Percentiles rank a stretch among this genome's conserved stretches.
These are phyloP conservation scores for Coregonus clupeaformis DNA, from an alignment of 2,113 vertebrate genomes.

Conservation along the genomic window DNA sequence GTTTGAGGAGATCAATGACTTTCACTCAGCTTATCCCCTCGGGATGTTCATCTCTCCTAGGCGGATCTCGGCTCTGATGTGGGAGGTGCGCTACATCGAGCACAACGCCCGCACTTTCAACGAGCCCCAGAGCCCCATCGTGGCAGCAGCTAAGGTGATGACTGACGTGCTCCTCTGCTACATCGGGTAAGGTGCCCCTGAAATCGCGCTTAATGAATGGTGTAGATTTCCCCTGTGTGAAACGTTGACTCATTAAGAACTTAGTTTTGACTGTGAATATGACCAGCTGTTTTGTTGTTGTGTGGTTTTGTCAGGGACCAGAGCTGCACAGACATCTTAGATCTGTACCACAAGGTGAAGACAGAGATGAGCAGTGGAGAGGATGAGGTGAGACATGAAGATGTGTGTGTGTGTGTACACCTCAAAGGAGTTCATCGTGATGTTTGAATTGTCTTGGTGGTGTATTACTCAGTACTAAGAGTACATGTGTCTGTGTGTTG, in stretches of 20 bases:
- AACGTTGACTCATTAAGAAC: not conserved
- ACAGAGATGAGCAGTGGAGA: conserved; percentile 86
- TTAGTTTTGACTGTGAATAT: conserved; percentile 4
- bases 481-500: not conserved
- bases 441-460: no score
- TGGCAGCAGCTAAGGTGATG: conserved; percentile 93
- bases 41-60: conserved; percentile 55
- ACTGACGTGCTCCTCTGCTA: conserved; percentile 92
- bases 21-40: not conserved
- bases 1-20: not conserved
- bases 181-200: conserved; percentile 79
- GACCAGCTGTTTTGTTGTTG: not conserved
- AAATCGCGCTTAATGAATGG: no score
- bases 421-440: no score
- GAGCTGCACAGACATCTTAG: conserved; percentile 89
- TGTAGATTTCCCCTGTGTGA: no score
- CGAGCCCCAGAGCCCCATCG: conserved; percentile 94
- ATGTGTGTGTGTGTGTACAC: no score
- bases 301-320: conserved; percentile 82
- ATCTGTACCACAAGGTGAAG: conserved; percentile 87
- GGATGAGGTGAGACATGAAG: conserved; percentile 72
- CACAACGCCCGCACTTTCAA: conserved; percentile 98
- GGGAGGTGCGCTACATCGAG: conserved; percentile 98
- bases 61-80: conserved; percentile 97
- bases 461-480: no score